A percentile compares a stretch with the other conserved stretches of the same genome.
Conservation (phyloP, 2,888 invertebrate genomes). For the Dyspetes luteomarginatus region DNA sequence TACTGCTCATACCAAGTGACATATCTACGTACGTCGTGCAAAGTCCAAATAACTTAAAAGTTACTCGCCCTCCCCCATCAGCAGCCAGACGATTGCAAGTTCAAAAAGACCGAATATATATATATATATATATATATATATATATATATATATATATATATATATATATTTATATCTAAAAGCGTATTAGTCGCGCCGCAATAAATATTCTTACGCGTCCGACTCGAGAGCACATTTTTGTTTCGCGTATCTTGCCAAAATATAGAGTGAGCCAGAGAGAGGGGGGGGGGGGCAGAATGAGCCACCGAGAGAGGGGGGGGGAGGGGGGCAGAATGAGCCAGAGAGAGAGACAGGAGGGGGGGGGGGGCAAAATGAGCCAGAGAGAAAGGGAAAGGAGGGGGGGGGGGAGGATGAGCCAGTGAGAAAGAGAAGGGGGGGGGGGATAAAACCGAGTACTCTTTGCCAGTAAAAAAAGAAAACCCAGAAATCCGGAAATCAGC, state of each 20-base stretch:
- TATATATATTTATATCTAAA: background rate
- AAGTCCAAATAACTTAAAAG: background rate
- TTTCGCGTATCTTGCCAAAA: slow-evolving; percentile 26
- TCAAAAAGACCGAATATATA: slow-evolving; percentile 1
- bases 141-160: too few relatives aligned
- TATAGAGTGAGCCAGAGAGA: background rate
- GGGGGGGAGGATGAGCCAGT: background rate
- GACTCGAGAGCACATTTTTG: slow-evolving; percentile 28
- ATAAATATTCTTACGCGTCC: slow-evolving; percentile 47
- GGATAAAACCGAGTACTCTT: background rate
- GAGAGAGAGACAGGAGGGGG: too few relatives aligned
- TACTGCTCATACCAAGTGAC: background rate
- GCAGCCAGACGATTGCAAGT: background rate
- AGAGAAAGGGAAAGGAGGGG: background rate
- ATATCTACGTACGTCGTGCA: too few relatives aligned
- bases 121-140: too few relatives aligned
- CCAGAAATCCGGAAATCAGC: slow-evolving; percentile 52
- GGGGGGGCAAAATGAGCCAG: too few relatives aligned
- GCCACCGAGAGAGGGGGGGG: too few relatives aligned
- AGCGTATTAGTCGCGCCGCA: slow-evolving; percentile 56
- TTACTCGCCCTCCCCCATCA: slow-evolving; percentile 34
- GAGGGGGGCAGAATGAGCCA: too few relatives aligned
- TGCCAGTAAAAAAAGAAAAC: slow-evolving; percentile 35
- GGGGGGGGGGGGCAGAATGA: too few relatives aligned
- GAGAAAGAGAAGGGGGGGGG: background rate